Evolutionary conservation across 2,888 invertebrate genomes (phyloP).

Genomic region (Epistrophe eligans): DNA sequence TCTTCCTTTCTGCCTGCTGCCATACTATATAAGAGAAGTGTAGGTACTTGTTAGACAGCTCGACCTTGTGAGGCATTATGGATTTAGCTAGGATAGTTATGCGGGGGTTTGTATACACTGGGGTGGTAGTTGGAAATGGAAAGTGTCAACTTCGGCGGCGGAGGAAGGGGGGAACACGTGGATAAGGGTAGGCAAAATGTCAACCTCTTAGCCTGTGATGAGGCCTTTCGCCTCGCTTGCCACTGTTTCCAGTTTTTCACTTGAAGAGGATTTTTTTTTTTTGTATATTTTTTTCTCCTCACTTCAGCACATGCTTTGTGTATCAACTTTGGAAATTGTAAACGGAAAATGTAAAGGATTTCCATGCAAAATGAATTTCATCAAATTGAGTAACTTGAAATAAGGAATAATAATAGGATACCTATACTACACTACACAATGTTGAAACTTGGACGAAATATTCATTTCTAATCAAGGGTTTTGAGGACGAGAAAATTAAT

Average conservation of each 20-base stretch:
- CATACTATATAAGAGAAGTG: slow-evolving; percentile 43
- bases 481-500: slow-evolving; percentile 28
- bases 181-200: slow-evolving; percentile 51
- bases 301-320: slow-evolving; percentile 19
- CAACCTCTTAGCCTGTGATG: slow-evolving; percentile 63
- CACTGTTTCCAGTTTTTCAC: slow-evolving; percentile 38
- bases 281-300: not conserved
- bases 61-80: slow-evolving; percentile 67
- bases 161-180: not conserved
- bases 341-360: slow-evolving; percentile 38
- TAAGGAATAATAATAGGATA: not conserved
- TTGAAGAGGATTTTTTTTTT: slow-evolving; percentile 35
- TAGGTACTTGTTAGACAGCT: slow-evolving; percentile 66
- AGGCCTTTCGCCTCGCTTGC: slow-evolving; percentile 60
- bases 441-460: slow-evolving; percentile 22
- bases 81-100: slow-evolving; percentile 37
- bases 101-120: not conserved
- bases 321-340: slow-evolving; percentile 32
- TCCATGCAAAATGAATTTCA: slow-evolving; percentile 44
- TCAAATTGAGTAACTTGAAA: slow-evolving; percentile 40
- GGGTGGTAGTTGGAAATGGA: not conserved
- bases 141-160: slow-evolving; percentile 13
- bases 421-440: too few relatives aligned
- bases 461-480: slow-evolving; percentile 6
- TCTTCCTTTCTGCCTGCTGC: not conserved